These are phyloP conservation scores for Etheostoma spectabile DNA, from an alignment of 2,113 vertebrate species.

Conservation along the genomic window DNA sequence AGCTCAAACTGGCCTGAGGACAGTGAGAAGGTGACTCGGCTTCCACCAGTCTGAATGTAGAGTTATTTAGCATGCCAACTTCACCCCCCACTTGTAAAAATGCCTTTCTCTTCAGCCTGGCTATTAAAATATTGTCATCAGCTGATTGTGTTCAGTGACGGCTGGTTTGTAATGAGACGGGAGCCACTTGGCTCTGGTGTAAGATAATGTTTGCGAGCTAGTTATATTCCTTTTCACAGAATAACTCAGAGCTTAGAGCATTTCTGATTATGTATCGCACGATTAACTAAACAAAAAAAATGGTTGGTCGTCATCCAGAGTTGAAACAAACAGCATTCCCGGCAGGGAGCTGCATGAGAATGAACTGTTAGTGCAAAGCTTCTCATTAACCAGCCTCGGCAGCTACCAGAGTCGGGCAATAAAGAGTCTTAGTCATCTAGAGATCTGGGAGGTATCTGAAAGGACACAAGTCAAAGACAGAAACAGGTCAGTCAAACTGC, in stretches of 20 bases:
- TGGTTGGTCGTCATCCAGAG: constrained; percentile 40
- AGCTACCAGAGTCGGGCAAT: neutral
- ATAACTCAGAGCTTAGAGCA: constrained; percentile 66
- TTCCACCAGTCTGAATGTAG: constrained; percentile 4
- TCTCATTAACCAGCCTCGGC: constrained; percentile 9
- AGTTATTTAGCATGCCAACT: neutral
- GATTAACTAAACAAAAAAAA: constrained; percentile 77
- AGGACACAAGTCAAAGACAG: neutral
- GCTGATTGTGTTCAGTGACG: constrained; percentile 54
- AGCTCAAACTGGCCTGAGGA: constrained; percentile 30
- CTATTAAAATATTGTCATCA: constrained; percentile 55
- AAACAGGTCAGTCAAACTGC: neutral
- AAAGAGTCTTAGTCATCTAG: constrained; percentile 16
- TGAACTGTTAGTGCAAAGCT: constrained; percentile 38
- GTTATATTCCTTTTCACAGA: constrained; percentile 57
- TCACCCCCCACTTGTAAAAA: constrained; percentile 7
- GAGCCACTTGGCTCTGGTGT: constrained; percentile 46
- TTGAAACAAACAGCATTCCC: constrained; percentile 53
- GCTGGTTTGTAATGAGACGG: constrained; percentile 54
- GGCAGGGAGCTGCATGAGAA: constrained; percentile 40
- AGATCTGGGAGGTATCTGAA: constrained; percentile 12
- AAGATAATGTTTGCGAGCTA: constrained; percentile 65
- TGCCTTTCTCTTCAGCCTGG: constrained; percentile 17
- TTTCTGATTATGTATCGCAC: constrained; percentile 67
- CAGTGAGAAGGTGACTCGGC: constrained; percentile 44